Base-by-base conservation (phyloP, 2,113 vertebrate genomes). In the Loxodonta africana region DNA sequence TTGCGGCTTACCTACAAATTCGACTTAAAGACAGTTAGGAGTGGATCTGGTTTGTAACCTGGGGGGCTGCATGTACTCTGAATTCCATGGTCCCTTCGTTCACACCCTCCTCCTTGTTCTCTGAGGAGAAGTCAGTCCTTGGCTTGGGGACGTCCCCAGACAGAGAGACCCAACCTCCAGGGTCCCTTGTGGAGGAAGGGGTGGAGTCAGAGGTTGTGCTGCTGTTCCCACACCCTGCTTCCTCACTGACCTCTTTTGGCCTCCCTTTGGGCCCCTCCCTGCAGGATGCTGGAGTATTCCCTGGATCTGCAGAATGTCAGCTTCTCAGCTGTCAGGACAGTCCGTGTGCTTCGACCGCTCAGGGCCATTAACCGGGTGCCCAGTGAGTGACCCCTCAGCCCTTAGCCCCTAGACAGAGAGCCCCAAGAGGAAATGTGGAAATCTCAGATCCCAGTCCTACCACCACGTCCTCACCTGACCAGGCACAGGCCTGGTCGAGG, bases 281-380 rank as follows among this genome's bases (percentile, higher is more conserved):
- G 5, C 99, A 99, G 99, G 98, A 99, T 99, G 99, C 98, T 99
- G 99, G 99, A 99, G 98, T 99, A 99, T 92, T 99, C 99, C 26
- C 98, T 99, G 98, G 99, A 99, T 99, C 98, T 99, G 98, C 99
- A 99, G 99, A 99, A 99, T 0, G 99, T 99, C 98, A 99, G 99
- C 97, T 99, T 99, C 98, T 99, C 99, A 0, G 99, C 99, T 0
- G 99, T 99, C 97, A 99, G 99, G 98, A 99, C 99, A 0, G 99
- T 99, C 84, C 99, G 99, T 0, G 99, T 99, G 97, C 99, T 99
- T 97, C 99, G 99, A 93, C 99, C 99, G 0, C 99, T 99, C 98
- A 99, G 99, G 99, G 99, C 99, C 98, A 99, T 99, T 98, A 99
- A 99, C 98, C 98, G 99, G 97, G 99, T 99, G 96, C 99, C 99